Base-by-base conservation (phyloP, 2,888 invertebrate species). In the Tanypteryx hageni region DNA sequence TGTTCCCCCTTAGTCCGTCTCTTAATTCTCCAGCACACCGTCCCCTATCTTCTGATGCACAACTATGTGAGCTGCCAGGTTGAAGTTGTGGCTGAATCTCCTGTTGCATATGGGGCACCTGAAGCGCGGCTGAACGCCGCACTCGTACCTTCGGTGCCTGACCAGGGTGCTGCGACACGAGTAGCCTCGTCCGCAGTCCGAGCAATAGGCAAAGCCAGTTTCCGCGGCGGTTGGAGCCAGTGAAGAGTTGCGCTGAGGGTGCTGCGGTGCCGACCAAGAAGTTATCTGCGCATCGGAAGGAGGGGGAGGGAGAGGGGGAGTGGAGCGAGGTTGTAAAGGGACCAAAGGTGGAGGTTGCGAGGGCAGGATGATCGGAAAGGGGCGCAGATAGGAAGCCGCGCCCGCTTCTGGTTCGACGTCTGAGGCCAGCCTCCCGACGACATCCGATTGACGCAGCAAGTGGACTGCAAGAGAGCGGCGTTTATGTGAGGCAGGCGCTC, bases 81-180 rank as follows among this genome's bases (percentile, higher is more conserved):
- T 97, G 94, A 97, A 96, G 95, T 97, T 97, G 95, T 97, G 97
- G 92, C 97, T 97, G 95, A 97, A 97, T 94, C 95, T 96, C 95
- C 96, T 96, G 93, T 95, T 96, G 94, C 97, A 97, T 93, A 95
- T 95, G 93, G 96, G 96, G 95, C 97, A 97, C 93, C 95, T 95
- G 94, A 97, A 97, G 95, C 96, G 96, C 92, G 97, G 97, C 93
- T 96, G 96, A 92, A 96, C 96, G 93, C 96, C 96, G 94, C 97
- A 97, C 94, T 96, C 96, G 93, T 96, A 95, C 11, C 95, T 95
- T 94, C 95, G 94, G 93, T 96, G 96, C 84, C 95, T 95, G n/a
- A 93, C 93, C 92, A 95, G 92, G 16, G 94, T 94, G 4, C 93
- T 93, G 59, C 93, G 93, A 93, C 94, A 94, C 82, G 93, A 94